phyloP scores from a whole-genome alignment of 2,797 vertebrate species.

The Phalloptychus januarius region DNA sequence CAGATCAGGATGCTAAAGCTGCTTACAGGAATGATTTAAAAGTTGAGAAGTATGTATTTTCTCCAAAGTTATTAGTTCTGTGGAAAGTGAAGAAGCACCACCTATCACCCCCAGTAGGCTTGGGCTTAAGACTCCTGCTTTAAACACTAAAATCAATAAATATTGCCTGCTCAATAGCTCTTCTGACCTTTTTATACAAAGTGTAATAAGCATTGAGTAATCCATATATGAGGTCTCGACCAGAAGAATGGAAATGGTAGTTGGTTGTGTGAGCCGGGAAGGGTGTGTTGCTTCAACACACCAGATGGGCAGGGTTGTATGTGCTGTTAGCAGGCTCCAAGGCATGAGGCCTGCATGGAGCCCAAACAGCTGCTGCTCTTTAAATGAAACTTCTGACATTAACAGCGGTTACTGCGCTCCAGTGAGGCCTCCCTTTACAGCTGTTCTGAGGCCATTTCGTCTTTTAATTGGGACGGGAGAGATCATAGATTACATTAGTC shows the following conservation, averaged over 20 bases:
- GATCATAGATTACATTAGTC: slow-evolving; percentile 84
- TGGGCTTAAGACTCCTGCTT: not conserved
- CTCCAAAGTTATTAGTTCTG: not conserved
- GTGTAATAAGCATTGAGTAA: slow-evolving; percentile 24
- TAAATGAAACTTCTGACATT: slow-evolving; percentile 83
- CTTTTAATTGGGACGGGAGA: slow-evolving; percentile 81
- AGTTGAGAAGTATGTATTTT: not conserved
- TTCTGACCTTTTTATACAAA: slow-evolving; percentile 10
- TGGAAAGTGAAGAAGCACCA: not conserved
- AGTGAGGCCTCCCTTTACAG: slow-evolving; percentile 82
- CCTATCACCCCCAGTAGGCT: not conserved
- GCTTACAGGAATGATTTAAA: not conserved
- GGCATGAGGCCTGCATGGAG: slow-evolving; percentile 53
- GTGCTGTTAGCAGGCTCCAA: slow-evolving; percentile 60
- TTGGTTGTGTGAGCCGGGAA: slow-evolving; percentile 10
- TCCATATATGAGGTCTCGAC: slow-evolving; percentile 4
- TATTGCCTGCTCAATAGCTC: not conserved
- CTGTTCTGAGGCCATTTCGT: slow-evolving; percentile 79
- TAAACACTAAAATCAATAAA: slow-evolving; percentile 16
- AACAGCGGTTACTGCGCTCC: slow-evolving; percentile 80
- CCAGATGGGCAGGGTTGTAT: slow-evolving; percentile 76
- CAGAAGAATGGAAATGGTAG: slow-evolving; percentile 11
- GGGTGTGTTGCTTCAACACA: slow-evolving; percentile 38
- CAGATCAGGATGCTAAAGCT: not conserved
- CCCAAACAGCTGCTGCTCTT: slow-evolving; percentile 84